phyloP scores from a whole-genome alignment of 2,113 vertebrate genomes.

The Nestor notabilis region DNA sequence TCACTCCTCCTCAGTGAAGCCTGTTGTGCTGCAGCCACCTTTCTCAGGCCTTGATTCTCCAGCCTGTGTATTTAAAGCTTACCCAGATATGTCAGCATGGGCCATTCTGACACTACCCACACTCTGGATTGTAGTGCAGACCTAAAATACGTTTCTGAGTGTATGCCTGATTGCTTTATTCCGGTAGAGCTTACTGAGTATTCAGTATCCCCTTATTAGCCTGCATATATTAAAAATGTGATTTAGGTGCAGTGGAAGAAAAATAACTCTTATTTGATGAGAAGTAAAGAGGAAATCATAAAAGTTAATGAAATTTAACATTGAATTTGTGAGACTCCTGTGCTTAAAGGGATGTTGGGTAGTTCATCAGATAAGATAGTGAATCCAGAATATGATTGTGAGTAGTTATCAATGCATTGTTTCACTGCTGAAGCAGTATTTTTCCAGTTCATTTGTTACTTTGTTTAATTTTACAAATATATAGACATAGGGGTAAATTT shows the following conservation, averaged over 20 bases:
- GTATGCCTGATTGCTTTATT: not conserved
- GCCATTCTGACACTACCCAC: not conserved
- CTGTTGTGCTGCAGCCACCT: not conserved
- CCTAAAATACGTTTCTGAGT: not conserved
- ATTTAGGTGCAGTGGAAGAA: not conserved
- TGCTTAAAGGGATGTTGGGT: not conserved
- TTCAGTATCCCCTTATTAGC: not conserved
- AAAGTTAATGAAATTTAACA: not conserved
- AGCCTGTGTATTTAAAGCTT: not conserved
- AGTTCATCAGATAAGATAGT: not conserved
- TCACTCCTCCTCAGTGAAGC: fast-evolving
- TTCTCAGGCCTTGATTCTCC: not conserved
- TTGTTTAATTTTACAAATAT: not conserved
- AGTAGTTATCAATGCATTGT: not conserved
- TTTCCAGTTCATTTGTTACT: conserved; percentile 1
- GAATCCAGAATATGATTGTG: not conserved
- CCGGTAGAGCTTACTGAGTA: not conserved
- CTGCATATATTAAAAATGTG: not conserved
- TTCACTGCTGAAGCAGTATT: not conserved
- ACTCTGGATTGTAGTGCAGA: not conserved
- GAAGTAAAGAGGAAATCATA: not conserved
- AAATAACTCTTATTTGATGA: not conserved
- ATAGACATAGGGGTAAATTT: not conserved
- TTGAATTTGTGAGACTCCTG: not conserved
- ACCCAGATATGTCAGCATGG: not conserved